Base-by-base conservation (phyloP, 2,888 invertebrate species). In the Meteorus cinctellus region DNA sequence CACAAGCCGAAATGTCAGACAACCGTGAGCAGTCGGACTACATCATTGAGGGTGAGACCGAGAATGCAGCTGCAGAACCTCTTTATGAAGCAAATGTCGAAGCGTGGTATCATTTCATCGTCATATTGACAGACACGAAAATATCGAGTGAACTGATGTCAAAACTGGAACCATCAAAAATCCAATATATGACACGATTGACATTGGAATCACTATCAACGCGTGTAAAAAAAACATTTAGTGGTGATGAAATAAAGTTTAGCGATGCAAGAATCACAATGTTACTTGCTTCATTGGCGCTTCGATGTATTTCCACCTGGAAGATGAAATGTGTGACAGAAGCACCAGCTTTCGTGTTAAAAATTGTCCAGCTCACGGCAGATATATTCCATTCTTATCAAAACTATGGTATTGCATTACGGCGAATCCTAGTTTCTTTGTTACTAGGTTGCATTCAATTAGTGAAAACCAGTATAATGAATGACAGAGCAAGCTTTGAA, bases 81-180 rank as follows among this genome's bases (percentile, higher is more conserved):
- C 74, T 88, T 6, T 89, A 88, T 71, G 88, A 89, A 71, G 84
- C 82, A 4, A 89, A 89, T 66, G 80, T 89, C 29, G 89, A 89
- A 70, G 88, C 89, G 1, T 89, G 88, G 89, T 89, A 89, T 34
- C 85, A 89, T 62, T 82, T 89, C n/a, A 82, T 89, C 16, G 88
- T 89, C 0, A 84, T 86, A n/a, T 80, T 89, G 2, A 89, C 89
- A 0, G 87, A 89, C 29, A 85, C 86, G 4, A 85, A 88, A 59
- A 85, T 87, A 2, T 77, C 82, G 0, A 84, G 82, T 65, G 74
- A 78, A 27, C 41, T 75, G 10, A 68, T 76, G 10, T 34, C 51
- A 0, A 65, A 71, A 2, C 77, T 81, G 27, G 76, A 77, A 24
- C 27, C 78, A 0, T 19, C 51, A 1, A 76, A 72, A 27, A 77